Conservation (phyloP, 2,888 invertebrate species). For the Ametastegia equiseti region DNA sequence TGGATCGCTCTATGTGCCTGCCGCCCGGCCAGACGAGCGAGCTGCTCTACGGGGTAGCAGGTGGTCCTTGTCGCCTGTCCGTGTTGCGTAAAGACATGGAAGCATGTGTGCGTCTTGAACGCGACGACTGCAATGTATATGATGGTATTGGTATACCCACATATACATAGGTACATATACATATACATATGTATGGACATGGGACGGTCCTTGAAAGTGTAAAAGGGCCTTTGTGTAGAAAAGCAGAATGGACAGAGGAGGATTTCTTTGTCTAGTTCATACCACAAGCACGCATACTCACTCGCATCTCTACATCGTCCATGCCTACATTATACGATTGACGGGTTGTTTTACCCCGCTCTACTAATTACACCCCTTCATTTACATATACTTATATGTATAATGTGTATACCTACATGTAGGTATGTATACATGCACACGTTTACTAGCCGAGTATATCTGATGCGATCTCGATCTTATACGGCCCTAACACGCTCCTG, state of each 20-base stretch:
- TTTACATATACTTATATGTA: background rate
- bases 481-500: background rate
- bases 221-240: constrained; percentile 43
- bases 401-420: too few relatives aligned
- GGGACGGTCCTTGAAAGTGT: constrained; percentile 36
- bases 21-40: constrained; percentile 33
- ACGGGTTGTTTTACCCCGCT: background rate
- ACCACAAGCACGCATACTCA: background rate
- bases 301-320: background rate
- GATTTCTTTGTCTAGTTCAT: constrained; percentile 38
- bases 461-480: background rate
- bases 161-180: background rate
- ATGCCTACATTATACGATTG: background rate
- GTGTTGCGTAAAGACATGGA: too few relatives aligned
- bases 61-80: constrained; percentile 32
- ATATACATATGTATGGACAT: background rate
- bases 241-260: constrained; percentile 28
- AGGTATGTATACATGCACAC: too few relatives aligned
- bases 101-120: too few relatives aligned
- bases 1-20: constrained; percentile 27
- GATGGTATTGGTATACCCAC: too few relatives aligned
- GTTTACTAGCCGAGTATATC: background rate
- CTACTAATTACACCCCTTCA: constrained; percentile 9
- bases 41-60: constrained; percentile 35
- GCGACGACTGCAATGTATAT: too few relatives aligned